Percentiles rank a stretch among this genome's conserved stretches.
These are phyloP conservation scores for Aphidius ervi DNA, from an alignment of 1,140 invertebrate species.

Conservation along the genomic window DNA sequence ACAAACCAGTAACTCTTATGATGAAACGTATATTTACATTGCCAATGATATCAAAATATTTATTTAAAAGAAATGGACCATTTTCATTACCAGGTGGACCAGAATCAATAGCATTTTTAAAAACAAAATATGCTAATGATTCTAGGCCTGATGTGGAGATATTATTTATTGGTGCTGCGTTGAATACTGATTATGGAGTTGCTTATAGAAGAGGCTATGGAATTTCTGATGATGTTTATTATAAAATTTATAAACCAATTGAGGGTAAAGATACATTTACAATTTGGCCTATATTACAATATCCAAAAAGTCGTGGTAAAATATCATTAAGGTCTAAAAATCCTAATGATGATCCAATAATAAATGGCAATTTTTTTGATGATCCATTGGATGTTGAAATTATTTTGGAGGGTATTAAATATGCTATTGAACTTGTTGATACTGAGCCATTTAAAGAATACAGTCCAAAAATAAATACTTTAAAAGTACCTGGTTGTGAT, in stretches of 20 bases:
- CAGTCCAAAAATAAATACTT: constrained; percentile 58
- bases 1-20: constrained; percentile 39
- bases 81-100: constrained; percentile 53
- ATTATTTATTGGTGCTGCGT: constrained; percentile 50
- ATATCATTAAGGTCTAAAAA: constrained; percentile 64
- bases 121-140: constrained; percentile 51
- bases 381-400: constrained; percentile 63
- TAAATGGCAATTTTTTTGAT: constrained; percentile 77
- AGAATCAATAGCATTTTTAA: constrained; percentile 53
- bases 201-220: constrained; percentile 56
- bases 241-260: constrained; percentile 39
- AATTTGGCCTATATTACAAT: constrained; percentile 32
- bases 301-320: constrained; percentile 70
- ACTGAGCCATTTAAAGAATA: constrained; percentile 53
- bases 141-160: constrained; percentile 58
- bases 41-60: constrained; percentile 42
- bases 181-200: constrained; percentile 62
- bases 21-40: constrained; percentile 29
- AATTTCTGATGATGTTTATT: constrained; percentile 48
- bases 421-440: constrained; percentile 56
- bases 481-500: constrained; percentile 62
- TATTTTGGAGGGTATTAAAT: constrained; percentile 61
- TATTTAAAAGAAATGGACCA: constrained; percentile 47
- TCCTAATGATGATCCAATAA: constrained; percentile 72
- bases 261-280: constrained; percentile 57